Evolutionary conservation across 2,113 vertebrate species (phyloP).

Genomic region (Misgurnus anguillicaudatus): DNA sequence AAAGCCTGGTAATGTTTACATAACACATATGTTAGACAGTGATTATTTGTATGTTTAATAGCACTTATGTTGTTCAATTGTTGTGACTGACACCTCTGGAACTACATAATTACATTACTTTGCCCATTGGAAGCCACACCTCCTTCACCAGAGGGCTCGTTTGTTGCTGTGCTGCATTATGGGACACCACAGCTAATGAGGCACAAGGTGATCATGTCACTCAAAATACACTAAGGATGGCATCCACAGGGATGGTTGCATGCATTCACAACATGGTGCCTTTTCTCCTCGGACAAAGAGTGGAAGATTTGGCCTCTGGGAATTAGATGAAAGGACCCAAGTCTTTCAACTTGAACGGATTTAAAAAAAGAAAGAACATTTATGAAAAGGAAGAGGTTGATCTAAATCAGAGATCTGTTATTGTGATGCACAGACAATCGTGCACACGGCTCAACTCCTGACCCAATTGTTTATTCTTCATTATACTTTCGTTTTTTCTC

Average conservation of each 20-base stretch:
- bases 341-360: not conserved
- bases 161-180: constrained; percentile 75
- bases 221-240: constrained; percentile 71
- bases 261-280: constrained; percentile 54
- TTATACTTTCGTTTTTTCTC: constrained; percentile 31
- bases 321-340: constrained; percentile 48
- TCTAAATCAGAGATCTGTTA: constrained; percentile 2
- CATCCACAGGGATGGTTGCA: constrained; percentile 59
- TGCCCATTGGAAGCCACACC: constrained; percentile 71
- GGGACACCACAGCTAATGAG: constrained; percentile 69
- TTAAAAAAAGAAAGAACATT: not conserved
- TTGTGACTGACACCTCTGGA: constrained; percentile 76
- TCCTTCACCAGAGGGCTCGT: constrained; percentile 72
- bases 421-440: constrained; percentile 9
- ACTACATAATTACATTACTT: constrained; percentile 80
- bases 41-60: constrained; percentile 52
- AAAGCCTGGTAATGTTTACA: too few relatives aligned
- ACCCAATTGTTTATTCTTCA: constrained; percentile 35
- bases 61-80: constrained; percentile 34
- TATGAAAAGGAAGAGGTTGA: not conserved
- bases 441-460: constrained; percentile 35
- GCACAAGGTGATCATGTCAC: constrained; percentile 75
- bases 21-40: not conserved
- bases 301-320: constrained; percentile 75
- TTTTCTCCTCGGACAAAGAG: constrained; percentile 63